Evolutionary conservation across 2,888 invertebrate species (phyloP), one percentile per base, ranked within the genome.

Genomic region (Ophioninae sp.): DNA sequence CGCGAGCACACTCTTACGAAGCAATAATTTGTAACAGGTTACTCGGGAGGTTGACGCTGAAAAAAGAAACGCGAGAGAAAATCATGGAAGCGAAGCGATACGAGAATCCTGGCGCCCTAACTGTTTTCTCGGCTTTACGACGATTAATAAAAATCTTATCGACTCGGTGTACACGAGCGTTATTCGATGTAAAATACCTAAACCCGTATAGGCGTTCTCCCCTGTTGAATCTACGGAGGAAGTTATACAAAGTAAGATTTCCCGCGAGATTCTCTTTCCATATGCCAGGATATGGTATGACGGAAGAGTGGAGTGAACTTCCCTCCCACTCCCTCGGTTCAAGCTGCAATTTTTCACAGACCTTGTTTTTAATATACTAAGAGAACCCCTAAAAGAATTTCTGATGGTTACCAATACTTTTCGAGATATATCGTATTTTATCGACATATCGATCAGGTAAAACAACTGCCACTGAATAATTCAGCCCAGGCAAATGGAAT

Each of bases 11-110:
- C 58, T 59, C 13, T 59, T 7, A 75, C 63, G 67, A 56, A 71
- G 84, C 63, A 67, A 84, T 84, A 81, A 84, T 79, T 84, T 67
- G 58, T 64, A 81, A 75, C 79, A 79, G 63, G 75, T 81, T 75
- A 81, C 44, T 20, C 39, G 72, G 61, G 59, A 20, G 56, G 10
- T 23, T 22, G n/a, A 58, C 56, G 9, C 17, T 61, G 10, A 22
- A 58, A 58, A 39, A 64, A 65, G n/a, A 75, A 64, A 76, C 64
- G 39, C 61, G 10, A 10, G 64, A 68, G 8, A 23, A 72, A 65
- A 74, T 37, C 64, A 30, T 71, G 63, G 13, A 22, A 64, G 72
- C 65, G 13, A 44, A 80, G 56, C 61, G 39, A 65, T 39, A 59
- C 2, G 64, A 17, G 59, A 59, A 74, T 74, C 59, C 39, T 37